Conservation (phyloP, 2,888 invertebrate species). For the Ennomos fuscantarius region DNA sequence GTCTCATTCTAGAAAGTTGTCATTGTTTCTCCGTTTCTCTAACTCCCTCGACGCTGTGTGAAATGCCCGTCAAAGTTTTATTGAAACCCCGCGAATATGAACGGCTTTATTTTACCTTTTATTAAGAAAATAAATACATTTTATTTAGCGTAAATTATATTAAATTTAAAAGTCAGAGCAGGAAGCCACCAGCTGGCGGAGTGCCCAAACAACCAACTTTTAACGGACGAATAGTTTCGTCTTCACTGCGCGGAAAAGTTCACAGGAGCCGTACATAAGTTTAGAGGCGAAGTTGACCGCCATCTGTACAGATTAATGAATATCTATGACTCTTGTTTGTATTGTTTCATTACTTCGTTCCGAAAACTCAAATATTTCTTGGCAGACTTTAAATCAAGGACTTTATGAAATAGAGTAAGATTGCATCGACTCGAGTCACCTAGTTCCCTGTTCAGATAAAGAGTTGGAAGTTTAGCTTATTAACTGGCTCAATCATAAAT, state of each 20-base stretch:
- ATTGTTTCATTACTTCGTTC: slow-evolving; percentile 49
- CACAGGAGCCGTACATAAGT: slow-evolving; percentile 44
- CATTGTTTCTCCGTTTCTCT: slow-evolving; percentile 43
- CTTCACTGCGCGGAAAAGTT: slow-evolving; percentile 36
- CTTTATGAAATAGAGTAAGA: slow-evolving; percentile 43
- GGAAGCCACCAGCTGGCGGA: slow-evolving; percentile 33
- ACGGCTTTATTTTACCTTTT: slow-evolving; percentile 45
- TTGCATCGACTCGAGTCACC: slow-evolving; percentile 24
- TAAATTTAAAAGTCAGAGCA: slow-evolving; percentile 27
- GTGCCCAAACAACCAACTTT: slow-evolving; percentile 44
- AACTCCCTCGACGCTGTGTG: slow-evolving; percentile 48
- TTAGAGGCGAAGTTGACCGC: slow-evolving; percentile 59
- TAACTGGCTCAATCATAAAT: slow-evolving; percentile 27
- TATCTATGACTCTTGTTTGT: slow-evolving; percentile 62
- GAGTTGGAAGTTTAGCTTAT: slow-evolving; percentile 27
- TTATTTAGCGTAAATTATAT: slow-evolving; percentile 25
- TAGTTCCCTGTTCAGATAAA: slow-evolving; percentile 25
- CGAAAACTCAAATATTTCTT: slow-evolving; percentile 50
- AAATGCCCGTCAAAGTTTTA: slow-evolving; percentile 58
- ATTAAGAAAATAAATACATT: slow-evolving; percentile 25
- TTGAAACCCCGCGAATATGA: slow-evolving; percentile 51
- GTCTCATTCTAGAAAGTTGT: slow-evolving; percentile 50
- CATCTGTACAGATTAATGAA: slow-evolving; percentile 63
- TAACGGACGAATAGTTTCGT: slow-evolving; percentile 42
- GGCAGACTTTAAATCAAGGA: slow-evolving; percentile 42